phyloP scores from a whole-genome alignment of 2,797 vertebrate genomes.

The Pseudochirops corinnae region DNA sequence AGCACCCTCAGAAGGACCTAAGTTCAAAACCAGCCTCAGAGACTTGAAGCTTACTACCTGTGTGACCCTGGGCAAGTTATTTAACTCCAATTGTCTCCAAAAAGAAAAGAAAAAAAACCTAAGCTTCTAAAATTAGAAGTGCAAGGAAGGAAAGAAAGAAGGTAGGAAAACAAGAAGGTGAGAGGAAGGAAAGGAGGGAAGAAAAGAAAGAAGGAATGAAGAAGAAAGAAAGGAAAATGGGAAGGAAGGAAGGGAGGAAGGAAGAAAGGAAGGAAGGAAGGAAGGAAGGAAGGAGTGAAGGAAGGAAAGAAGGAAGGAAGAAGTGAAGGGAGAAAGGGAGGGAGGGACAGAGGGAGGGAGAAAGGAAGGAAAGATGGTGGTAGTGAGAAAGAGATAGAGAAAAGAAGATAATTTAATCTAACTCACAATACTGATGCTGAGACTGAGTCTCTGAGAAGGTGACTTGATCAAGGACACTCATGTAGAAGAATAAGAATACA shows the following conservation, averaged over 20 bases:
- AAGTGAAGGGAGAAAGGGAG: too few species aligned
- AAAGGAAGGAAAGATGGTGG: neutral
- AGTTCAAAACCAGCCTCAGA: neutral
- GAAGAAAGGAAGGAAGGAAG: accelerated
- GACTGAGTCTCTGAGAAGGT: neutral
- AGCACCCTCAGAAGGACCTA: neutral
- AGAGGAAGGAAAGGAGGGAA: too few species aligned
- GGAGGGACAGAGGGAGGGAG: neutral
- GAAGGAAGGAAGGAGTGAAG: too few species aligned
- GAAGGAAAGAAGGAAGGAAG: too few species aligned
- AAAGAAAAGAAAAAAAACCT: neutral
- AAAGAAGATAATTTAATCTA: neutral
- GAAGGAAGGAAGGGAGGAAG: too few species aligned
- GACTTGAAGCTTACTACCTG: neutral
- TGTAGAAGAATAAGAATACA: neutral
- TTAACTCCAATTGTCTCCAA: too few species aligned
- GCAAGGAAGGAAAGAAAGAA: neutral
- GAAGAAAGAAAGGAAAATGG: too few species aligned
- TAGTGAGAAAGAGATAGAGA: neutral
- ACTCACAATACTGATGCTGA: neutral
- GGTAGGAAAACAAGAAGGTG: too few species aligned
- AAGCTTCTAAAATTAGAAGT: neutral
- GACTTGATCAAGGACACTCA: neutral
- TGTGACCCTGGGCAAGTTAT: neutral
- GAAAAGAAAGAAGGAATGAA: too few species aligned